phyloP scores from a whole-genome alignment of 2,797 vertebrate genomes.

The Channa striata region DNA sequence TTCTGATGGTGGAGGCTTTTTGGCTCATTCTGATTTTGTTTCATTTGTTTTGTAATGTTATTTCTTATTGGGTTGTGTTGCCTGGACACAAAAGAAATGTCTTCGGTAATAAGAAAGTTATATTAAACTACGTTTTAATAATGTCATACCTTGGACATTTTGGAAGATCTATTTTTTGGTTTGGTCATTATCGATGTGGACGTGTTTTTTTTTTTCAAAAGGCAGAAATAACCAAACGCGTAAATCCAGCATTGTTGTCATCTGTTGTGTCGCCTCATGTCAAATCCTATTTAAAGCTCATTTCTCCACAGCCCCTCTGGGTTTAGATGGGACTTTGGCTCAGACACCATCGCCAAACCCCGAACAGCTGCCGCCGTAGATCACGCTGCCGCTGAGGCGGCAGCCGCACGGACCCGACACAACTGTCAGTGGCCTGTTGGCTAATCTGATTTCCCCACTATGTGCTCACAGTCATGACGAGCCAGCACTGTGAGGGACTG shows the following conservation, averaged over 20 bases:
- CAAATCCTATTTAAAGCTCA: constrained; percentile 50
- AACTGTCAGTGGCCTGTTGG: constrained; percentile 42
- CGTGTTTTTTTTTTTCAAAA: background rate
- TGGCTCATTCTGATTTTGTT: too few species aligned
- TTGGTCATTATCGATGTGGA: background rate
- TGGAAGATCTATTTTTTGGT: background rate
- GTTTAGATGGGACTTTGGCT: constrained; percentile 44
- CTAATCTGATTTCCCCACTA: constrained; percentile 39
- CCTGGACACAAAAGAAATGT: too few species aligned
- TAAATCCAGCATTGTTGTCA: background rate
- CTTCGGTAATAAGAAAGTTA: too few species aligned
- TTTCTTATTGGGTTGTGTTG: too few species aligned
- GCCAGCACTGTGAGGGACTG: background rate
- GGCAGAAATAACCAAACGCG: background rate
- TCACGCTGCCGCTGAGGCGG: constrained; percentile 17
- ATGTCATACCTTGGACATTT: too few species aligned
- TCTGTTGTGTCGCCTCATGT: constrained; percentile 6
- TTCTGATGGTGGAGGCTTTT: too few species aligned
- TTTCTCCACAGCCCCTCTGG: constrained; percentile 28
- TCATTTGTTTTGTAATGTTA: too few species aligned
- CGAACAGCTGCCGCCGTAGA: constrained; percentile 53
- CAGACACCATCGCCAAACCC: constrained; percentile 37
- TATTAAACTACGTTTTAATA: too few species aligned
- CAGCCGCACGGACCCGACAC: constrained; percentile 22
- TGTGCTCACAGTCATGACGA: constrained; percentile 11